Conservation (phyloP, 2,888 invertebrate genomes). For the Stenolophus ochropezus region DNA sequence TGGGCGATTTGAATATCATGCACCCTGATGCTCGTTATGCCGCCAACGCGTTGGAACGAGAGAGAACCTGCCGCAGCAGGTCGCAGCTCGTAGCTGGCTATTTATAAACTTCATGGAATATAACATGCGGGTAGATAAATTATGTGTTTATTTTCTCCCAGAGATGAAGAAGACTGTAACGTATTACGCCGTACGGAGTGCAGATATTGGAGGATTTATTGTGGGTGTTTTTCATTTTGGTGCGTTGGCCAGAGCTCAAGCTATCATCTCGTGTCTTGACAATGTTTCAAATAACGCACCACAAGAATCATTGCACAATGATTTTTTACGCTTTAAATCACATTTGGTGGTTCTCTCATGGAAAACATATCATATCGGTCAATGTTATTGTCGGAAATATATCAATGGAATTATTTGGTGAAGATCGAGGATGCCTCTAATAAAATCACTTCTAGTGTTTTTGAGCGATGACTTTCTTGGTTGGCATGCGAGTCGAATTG, state of each 20-base stretch:
- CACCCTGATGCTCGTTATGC: conserved; percentile 49
- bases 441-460: too few species aligned
- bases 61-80: not conserved
- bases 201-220: conserved; percentile 49
- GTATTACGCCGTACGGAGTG: conserved; percentile 48
- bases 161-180: conserved; percentile 53
- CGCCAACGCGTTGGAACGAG: conserved; percentile 6
- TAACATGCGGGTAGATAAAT: conserved; percentile 62
- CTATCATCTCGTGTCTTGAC: not conserved
- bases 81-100: conserved; percentile 19
- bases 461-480: too few species aligned
- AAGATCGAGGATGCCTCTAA: too few species aligned
- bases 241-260: conserved; percentile 7
- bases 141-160: conserved; percentile 60
- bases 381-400: too few species aligned
- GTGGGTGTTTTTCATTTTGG: conserved; percentile 45
- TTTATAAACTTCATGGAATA: conserved; percentile 60
- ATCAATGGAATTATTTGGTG: too few species aligned
- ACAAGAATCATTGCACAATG: not conserved
- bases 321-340: not conserved
- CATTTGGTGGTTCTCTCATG: too few species aligned
- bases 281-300: not conserved
- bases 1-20: conserved; percentile 58
- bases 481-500: too few species aligned
- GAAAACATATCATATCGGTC: too few species aligned